phyloP scores from a whole-genome alignment of 2,113 vertebrate genomes.

The Myotis lucifugus region DNA sequence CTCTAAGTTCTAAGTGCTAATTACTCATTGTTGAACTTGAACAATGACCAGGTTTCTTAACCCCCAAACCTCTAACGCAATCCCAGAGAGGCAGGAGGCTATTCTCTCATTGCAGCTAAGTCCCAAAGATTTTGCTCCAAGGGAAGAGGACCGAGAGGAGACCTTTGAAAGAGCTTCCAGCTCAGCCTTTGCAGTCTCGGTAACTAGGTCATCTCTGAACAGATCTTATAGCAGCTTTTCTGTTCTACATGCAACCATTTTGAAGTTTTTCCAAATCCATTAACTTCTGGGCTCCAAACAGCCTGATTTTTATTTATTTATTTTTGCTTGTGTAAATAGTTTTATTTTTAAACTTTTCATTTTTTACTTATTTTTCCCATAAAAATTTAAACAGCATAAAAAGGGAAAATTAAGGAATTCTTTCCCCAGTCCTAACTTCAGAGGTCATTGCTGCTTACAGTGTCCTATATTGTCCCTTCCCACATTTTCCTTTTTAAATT shows the following conservation, averaged over 20 bases:
- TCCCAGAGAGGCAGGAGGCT: slow-evolving; percentile 21
- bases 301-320: neutral
- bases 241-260: neutral
- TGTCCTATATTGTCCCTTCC: neutral
- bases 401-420: neutral
- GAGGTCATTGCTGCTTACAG: neutral
- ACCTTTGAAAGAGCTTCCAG: neutral
- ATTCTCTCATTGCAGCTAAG: slow-evolving; percentile 16
- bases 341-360: slow-evolving; percentile 38
- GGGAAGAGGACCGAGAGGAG: neutral
- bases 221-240: neutral
- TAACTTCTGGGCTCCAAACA: neutral
- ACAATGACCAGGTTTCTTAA: slow-evolving; percentile 40
- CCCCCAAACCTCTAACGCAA: neutral
- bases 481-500: neutral
- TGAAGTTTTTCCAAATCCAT: slow-evolving; percentile 11
- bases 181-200: neutral
- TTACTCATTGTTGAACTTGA: neutral
- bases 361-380: neutral
- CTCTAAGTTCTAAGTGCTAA: neutral
- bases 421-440: neutral
- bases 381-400: slow-evolving; percentile 13
- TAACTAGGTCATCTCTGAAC: slow-evolving; percentile 13
- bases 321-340: neutral
- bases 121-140: slow-evolving; percentile 45